phyloP scores from a whole-genome alignment of 2,797 vertebrate genomes.

The Gambelia wislizenii region DNA sequence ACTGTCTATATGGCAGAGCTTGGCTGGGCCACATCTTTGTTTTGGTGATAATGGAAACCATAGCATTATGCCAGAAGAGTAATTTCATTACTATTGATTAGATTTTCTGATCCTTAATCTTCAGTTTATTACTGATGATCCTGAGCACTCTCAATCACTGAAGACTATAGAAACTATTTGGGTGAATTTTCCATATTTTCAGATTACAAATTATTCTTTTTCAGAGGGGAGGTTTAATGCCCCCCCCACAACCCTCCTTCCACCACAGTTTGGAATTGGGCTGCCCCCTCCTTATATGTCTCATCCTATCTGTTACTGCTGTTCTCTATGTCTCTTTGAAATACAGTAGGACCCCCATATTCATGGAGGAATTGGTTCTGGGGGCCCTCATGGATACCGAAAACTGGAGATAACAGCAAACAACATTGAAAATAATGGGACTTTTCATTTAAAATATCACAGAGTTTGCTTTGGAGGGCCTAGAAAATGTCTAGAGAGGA shows the following conservation, averaged over 20 bases:
- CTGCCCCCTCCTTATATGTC: not conserved
- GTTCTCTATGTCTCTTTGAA: not conserved
- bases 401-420: too few relatives aligned
- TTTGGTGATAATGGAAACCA: not conserved
- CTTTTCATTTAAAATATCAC: too few relatives aligned
- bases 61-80: not conserved
- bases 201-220: not conserved
- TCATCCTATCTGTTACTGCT: too few relatives aligned
- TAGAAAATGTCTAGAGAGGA: too few relatives aligned
- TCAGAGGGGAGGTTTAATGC: not conserved
- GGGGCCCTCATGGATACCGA: too few relatives aligned
- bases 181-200: not conserved
- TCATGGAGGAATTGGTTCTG: too few relatives aligned
- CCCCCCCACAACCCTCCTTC: not conserved
- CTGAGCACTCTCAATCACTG: not conserved
- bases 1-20: not conserved
- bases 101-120: constrained; percentile 5
- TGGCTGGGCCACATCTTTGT: not conserved
- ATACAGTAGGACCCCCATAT: too few relatives aligned
- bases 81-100: constrained; percentile 24
- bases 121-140: not conserved
- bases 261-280: not conserved
- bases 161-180: not conserved
- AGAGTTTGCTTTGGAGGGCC: too few relatives aligned
- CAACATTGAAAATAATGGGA: too few relatives aligned